Base-by-base conservation (phyloP, 1,140 invertebrate species). In the Venustaconcha ellipsiformis region DNA sequence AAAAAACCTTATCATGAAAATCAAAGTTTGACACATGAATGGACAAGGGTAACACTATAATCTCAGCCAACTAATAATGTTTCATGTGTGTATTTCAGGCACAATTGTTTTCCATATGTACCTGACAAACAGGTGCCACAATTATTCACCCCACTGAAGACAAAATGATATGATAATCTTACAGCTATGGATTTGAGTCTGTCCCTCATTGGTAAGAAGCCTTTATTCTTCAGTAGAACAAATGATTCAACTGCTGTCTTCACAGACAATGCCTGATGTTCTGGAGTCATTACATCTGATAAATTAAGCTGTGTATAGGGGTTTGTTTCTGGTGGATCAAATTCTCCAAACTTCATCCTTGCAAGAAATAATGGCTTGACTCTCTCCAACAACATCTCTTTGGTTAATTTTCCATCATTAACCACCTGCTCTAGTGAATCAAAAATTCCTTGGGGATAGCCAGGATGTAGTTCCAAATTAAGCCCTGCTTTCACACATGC, bases 361-460 rank as follows among this genome's bases (percentile, higher is more conserved):
- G 86, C 87, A 72, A 87, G 87, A 71, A 89, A 88, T 23, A 89
- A 69, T n/a, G 87, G 87, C 64, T 85, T 84, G 3, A 86, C 79
- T 56, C 81, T 76, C 59, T 84, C 78, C 58, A 72, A 15, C 12
- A 84, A 55, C 14, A 64, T n/a, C 14, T 67, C 67, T 67, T 70
- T 68, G 0, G 74, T 66, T 14, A 76, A 23, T 76, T 76, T 76
- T 11, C 58, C 58, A 67, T 76, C 69, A 37, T 17, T 30, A 13
- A 76, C 69, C 48, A 70, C 74, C 18, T 76, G 15, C 48, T 59
- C 67, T 58, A 76, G 37, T 70, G 69, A 76, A 76, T 76, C 74
- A 71, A 76, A 76, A 23, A 64, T 68, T 30, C 74, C 74, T 23
- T 64, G 30, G 23, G 63, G 62, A 71, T 66, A 71, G 8, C 69